phyloP scores from a whole-genome alignment of 2,113 vertebrate genomes.

The Cyanoliseus patagonus region DNA sequence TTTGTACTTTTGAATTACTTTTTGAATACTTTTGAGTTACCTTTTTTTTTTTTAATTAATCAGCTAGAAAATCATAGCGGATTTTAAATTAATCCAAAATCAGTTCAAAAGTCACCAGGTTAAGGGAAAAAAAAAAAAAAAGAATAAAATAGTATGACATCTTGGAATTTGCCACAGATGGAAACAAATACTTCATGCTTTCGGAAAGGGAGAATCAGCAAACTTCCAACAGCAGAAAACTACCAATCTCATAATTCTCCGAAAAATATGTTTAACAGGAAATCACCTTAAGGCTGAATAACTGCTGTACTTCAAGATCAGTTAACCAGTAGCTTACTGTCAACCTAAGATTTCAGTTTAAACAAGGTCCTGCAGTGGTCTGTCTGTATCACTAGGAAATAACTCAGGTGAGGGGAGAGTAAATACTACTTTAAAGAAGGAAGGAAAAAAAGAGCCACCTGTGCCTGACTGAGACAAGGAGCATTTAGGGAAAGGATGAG shows the following conservation, averaged over 20 bases:
- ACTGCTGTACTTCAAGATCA: not conserved
- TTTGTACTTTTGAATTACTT: not conserved
- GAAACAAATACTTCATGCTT: not conserved
- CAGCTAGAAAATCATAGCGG: not conserved
- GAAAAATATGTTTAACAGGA: not conserved
- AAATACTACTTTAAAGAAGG: not conserved
- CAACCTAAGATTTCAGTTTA: not conserved
- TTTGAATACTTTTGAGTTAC: not conserved
- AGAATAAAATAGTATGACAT: accelerated
- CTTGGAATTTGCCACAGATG: not conserved
- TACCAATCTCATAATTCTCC: not conserved
- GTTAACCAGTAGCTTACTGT: not conserved
- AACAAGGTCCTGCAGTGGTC: not conserved
- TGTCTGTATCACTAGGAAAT: not conserved
- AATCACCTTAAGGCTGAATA: not conserved
- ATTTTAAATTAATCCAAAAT: not conserved
- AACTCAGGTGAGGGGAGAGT: not conserved
- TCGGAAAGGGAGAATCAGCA: not conserved
- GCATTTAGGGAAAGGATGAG: not conserved
- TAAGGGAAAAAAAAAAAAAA: not conserved
- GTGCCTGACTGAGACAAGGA: not conserved
- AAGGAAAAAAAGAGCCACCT: too few species aligned
- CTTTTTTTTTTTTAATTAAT: not conserved
- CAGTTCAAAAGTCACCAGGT: not conserved
- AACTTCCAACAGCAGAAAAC: not conserved